phyloP scores from a whole-genome alignment of 2,797 vertebrate genomes.

The Diplodus sargus region DNA sequence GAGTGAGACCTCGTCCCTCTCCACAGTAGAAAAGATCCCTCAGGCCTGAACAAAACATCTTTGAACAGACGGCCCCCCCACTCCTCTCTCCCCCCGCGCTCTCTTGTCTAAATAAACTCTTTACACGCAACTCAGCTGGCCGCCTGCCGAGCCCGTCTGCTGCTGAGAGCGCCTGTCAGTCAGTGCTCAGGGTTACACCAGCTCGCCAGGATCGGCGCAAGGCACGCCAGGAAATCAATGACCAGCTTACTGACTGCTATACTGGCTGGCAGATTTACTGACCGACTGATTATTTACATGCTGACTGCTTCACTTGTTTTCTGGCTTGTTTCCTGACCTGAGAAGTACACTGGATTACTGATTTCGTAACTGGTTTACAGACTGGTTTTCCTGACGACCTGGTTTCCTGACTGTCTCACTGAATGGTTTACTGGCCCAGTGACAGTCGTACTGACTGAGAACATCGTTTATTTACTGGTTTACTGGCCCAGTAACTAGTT shows the following conservation, averaged over 20 bases:
- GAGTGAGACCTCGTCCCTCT: constrained; percentile 52
- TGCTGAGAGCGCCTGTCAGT: constrained; percentile 63
- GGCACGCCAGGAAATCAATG: constrained; percentile 1
- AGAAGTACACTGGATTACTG: background rate
- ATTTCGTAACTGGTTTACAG: background rate
- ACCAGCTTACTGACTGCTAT: background rate
- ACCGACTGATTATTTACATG: too few relatives aligned
- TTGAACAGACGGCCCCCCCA: constrained; percentile 17
- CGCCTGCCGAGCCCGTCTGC: constrained; percentile 52
- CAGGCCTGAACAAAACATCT: constrained; percentile 49
- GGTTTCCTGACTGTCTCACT: background rate
- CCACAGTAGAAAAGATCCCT: constrained; percentile 37
- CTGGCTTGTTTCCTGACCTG: background rate
- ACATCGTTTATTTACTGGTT: background rate
- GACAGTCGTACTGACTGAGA: background rate
- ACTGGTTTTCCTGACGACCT: background rate
- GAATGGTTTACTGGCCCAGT: background rate
- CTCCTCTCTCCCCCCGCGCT: background rate
- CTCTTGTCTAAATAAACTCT: constrained; percentile 76
- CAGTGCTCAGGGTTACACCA: constrained; percentile 36
- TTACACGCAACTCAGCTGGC: constrained; percentile 71
- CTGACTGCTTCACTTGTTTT: background rate
- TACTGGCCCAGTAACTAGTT: background rate
- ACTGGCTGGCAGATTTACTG: background rate
- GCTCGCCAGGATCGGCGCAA: background rate